These are phyloP conservation scores for Megaceryle maxima DNA, from an alignment of 2,113 vertebrate species.

Conservation along the genomic window DNA sequence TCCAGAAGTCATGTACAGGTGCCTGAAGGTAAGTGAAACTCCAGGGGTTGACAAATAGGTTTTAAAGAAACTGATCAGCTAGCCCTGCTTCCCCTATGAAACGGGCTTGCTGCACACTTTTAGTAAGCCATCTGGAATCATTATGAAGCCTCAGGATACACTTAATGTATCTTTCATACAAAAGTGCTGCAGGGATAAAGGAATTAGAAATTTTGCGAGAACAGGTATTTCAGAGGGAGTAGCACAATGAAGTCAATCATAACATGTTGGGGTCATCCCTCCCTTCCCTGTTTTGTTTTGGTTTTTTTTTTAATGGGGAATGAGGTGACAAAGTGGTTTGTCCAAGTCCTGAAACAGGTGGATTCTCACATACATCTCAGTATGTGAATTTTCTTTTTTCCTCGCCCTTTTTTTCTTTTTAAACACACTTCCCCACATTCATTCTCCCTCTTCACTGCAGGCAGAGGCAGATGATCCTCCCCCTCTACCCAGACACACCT, in stretches of 20 bases:
- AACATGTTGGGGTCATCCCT: not conserved
- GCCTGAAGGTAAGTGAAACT: not conserved
- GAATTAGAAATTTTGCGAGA: not conserved
- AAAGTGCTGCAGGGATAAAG: not conserved
- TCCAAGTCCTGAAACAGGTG: not conserved
- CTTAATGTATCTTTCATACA: not conserved
- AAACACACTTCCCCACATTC: fast-evolving
- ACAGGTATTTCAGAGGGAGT: not conserved
- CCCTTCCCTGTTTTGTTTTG: not conserved
- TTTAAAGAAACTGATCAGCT: constrained; percentile 15
- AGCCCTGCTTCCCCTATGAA: not conserved
- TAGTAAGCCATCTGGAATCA: not conserved
- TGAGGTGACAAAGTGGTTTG: not conserved
- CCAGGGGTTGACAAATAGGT: not conserved
- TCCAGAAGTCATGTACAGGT: not conserved
- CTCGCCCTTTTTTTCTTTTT: not conserved
- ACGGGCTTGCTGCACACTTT: not conserved
- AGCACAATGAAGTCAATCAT: not conserved
- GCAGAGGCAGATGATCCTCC: not conserved
- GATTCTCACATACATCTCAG: not conserved
- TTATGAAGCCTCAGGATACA: not conserved
- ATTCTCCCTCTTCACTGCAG: not conserved
- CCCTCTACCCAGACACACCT: not conserved
- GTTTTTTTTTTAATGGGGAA: not conserved
- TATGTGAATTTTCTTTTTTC: not conserved